Conservation (phyloP, 1,140 invertebrate genomes). For the Drosophila sproati region DNA sequence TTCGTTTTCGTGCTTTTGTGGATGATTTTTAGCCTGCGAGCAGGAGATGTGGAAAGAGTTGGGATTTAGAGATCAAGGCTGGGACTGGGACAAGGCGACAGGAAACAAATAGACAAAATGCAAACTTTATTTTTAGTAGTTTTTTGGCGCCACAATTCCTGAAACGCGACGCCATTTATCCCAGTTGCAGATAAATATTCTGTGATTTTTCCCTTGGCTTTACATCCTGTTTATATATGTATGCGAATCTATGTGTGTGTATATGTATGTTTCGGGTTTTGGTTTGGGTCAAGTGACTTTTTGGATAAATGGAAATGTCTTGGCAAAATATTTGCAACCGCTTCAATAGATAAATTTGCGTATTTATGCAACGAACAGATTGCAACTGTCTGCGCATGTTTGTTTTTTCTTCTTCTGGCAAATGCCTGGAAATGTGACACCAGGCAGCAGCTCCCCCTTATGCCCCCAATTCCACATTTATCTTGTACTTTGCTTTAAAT, state of each 20-base stretch:
- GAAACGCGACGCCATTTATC: conserved; percentile 49
- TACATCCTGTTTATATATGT: conserved; percentile 26
- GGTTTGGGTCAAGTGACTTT: conserved; percentile 12
- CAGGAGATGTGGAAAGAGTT: not conserved
- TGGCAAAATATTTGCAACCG: conserved; percentile 66
- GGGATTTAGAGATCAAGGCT: not conserved
- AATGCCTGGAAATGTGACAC: not conserved
- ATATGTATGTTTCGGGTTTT: conserved; percentile 5
- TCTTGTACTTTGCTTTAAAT: conserved; percentile 34
- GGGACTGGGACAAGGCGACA: conserved; percentile 59
- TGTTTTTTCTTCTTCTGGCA: not conserved
- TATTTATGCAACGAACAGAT: conserved; percentile 72
- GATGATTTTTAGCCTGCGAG: conserved; percentile 19
- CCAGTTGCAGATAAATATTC: conserved; percentile 32
- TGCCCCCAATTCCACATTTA: not conserved
- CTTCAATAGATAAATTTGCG: conserved; percentile 64
- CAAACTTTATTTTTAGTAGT: conserved; percentile 82
- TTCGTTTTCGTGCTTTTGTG: conserved; percentile 42
- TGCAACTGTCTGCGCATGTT: conserved; percentile 45
- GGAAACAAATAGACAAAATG: conserved; percentile 79
- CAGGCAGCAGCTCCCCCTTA: not conserved
- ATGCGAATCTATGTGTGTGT: not conserved
- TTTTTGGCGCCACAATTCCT: conserved; percentile 74
- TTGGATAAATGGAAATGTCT: conserved; percentile 64
- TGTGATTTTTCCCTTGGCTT: conserved; percentile 48